Percentiles rank a stretch among this genome's conserved stretches.
phyloP scores from a whole-genome alignment of 2,888 invertebrate genomes.

The Xiphydria camelus region DNA sequence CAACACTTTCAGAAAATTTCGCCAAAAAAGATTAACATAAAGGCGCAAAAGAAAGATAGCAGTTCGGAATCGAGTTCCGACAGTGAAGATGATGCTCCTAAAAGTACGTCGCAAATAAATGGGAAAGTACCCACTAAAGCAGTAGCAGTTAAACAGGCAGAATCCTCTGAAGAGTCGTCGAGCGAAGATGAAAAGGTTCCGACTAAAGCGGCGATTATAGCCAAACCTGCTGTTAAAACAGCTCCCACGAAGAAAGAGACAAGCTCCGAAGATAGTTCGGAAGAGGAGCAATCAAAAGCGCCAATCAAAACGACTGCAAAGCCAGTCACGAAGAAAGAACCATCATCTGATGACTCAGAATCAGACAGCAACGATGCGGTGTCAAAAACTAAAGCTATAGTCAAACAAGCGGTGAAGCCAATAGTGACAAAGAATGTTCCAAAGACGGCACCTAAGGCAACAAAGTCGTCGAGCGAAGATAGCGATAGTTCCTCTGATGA shows the following conservation, averaged over 20 bases:
- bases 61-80: conserved; percentile 54
- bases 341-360: conserved; percentile 28
- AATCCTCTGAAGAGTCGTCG: conserved; percentile 40
- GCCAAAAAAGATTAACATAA: conserved; percentile 57
- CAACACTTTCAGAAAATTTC: conserved; percentile 62
- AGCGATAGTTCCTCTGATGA: conserved; percentile 26
- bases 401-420: conserved; percentile 36
- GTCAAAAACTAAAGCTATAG: conserved; percentile 8
- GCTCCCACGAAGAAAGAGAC: conserved; percentile 45
- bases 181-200: conserved; percentile 40
- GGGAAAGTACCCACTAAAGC: conserved; percentile 30
- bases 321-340: conserved; percentile 25
- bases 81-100: conserved; percentile 41
- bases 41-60: conserved; percentile 40
- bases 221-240: conserved; percentile 30
- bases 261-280: conserved; percentile 45
- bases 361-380: conserved; percentile 23
- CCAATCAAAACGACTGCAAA: conserved; percentile 18
- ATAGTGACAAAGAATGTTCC: conserved; percentile 4
- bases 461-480: conserved; percentile 56
- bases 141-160: conserved; percentile 24
- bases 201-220: conserved; percentile 38
- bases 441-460: conserved; percentile 33
- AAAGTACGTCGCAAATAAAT: conserved; percentile 38
- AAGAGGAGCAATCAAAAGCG: conserved; percentile 29